Percentiles rank a stretch among this genome's conserved stretches.
Evolutionary conservation across 2,888 invertebrate species (phyloP).

Genomic region (Rosalia funebris): DNA sequence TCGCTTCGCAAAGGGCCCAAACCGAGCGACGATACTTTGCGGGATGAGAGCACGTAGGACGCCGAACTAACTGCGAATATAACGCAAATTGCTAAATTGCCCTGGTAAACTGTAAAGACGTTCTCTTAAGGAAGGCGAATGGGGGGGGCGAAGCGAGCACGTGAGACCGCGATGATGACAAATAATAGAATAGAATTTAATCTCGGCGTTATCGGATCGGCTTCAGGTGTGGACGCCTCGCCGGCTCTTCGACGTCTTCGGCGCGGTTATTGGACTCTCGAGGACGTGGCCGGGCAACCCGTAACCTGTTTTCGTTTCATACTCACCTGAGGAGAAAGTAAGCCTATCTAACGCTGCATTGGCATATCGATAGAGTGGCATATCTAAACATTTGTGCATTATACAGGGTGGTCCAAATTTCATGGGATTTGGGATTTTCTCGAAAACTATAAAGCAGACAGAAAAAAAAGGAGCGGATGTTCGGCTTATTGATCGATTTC

Average conservation of each 20-base stretch:
- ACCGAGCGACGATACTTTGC: constrained; percentile 24
- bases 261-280: constrained; percentile 9
- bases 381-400: too few species aligned
- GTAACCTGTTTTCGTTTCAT: constrained; percentile 1
- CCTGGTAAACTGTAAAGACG: constrained; percentile 53
- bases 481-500: too few species aligned
- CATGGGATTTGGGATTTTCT: too few species aligned
- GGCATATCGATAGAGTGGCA: too few species aligned
- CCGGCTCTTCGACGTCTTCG: constrained; percentile 2
- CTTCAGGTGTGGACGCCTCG: constrained; percentile 3
- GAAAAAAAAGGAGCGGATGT: too few species aligned
- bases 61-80: constrained; percentile 50
- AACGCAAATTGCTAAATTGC: constrained; percentile 61
- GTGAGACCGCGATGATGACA: constrained; percentile 19
- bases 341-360: neutral
- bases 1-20: constrained; percentile 10
- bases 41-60: constrained; percentile 30
- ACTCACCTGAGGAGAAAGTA: neutral
- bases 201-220: constrained; percentile 7
- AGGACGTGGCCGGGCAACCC: neutral
- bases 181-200: constrained; percentile 7
- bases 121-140: constrained; percentile 45
- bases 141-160: constrained; percentile 32
- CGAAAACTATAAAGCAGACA: too few species aligned
- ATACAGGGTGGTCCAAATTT: too few species aligned